Base-by-base conservation (phyloP, 2,797 vertebrate genomes). In the Gobio occitaniae region DNA sequence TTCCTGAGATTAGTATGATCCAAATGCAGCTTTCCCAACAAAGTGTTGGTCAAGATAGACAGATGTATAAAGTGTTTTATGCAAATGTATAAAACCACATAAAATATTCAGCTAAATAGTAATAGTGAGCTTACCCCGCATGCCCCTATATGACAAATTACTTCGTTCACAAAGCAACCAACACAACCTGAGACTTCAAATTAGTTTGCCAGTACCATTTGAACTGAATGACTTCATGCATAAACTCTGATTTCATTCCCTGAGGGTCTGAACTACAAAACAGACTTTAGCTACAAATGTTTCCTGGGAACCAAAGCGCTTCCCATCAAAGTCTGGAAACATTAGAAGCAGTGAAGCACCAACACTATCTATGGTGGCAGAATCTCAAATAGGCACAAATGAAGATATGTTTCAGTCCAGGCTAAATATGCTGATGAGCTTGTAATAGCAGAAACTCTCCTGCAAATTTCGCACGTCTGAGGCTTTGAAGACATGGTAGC, bases 371-470 rank as follows among this genome's bases (percentile, higher is more conserved):
- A 12, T 32, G 41, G 54, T 86, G 74, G 78, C 70, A 70, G 15
- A 71, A 44, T 80, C 84, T 48, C 76, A 87, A 75, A 74, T 38
- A 21, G 82, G 48, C 70, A 68, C 72, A 88, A 88, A 76, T 83
- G 36, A 86, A 80, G 68, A 83, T 50, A 71, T 83, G 72, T 68
- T 44, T 78, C 50, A 69, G 59, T 74, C 47, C 69, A 71, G 25
- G 77, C 71, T 77, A 56, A 82, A 84, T 87, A 84, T 82, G 78
- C 78, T 50, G 78, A 83, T 84, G 75, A 71, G 48, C 79, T 77
- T 65, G 77, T 82, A 86, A 88, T 44, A 88, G 80, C 11, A 80
- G 52, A 77, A 79, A 56, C 48, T 87, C 47, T 78, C 66, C 83
- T 87, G 76, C 47, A 63, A 84, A 50, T 82, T 77, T 54, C 61